Evolutionary conservation across 2,888 invertebrate species (phyloP), one percentile per base, ranked within the genome.

Genomic region (Julus scanicus): DNA sequence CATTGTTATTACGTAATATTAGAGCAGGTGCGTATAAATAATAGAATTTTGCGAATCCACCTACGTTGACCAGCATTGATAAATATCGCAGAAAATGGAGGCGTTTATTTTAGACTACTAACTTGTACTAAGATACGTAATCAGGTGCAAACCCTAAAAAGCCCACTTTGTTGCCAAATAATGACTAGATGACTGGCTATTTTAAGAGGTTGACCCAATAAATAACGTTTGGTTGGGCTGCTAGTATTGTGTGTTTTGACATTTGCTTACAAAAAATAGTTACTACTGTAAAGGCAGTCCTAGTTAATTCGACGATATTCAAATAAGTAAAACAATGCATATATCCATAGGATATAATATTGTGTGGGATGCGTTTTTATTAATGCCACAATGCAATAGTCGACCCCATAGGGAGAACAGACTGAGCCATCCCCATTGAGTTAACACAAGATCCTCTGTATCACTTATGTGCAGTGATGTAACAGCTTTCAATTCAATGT

Each of bases 401-500:
- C 20, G n/a, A 63, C 63, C 63, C 63, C 63, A 1, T 20, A 15
- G 63, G 20, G 63, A 8, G 63, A 63, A 63, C 15, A 20, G 63
- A 5, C 63, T 20, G 5, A 20, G 20, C n/a, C 63, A 63, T 63
- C 63, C n/a, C 20, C n/a, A 2, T 63, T 63, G 63, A 63, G 20
- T 63, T 11, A 57, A 57, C 15, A 17, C 57, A 57, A 17, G 57
- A 57, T 57, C 63, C 20, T 20, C n/a, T 20, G 20, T 63, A 20
- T n/a, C 63, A 63, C 63, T 63, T 13, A 8, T 63, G 63, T 4
- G 20, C 63, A 9, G 63, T 63, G 63, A 63, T 63, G 63, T 63
- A 63, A 63, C 15, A n/a, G 63, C 9, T 63, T 63, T 63, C 63
- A 20, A 63, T 63, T 63, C 63, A 63, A 63, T 63, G 63, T n/a